Conservation (phyloP, 2,888 invertebrate species). For the Cryptops parisi region DNA sequence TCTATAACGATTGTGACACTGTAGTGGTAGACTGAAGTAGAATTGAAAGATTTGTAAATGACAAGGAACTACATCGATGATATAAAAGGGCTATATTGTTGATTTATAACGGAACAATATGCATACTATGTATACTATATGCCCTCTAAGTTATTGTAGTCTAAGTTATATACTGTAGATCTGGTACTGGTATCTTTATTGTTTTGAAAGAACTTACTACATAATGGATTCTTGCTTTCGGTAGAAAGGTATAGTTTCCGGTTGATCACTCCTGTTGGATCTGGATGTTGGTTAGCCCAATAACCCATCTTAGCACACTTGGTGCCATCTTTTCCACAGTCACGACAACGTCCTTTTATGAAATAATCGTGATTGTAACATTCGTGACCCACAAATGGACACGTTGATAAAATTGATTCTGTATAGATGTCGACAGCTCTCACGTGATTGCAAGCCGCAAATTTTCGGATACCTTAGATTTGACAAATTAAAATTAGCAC, state of each 20-base stretch:
- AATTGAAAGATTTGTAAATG: no score
- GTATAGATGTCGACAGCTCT: conserved; percentile 5
- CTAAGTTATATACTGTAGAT: no score
- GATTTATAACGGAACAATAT: no score
- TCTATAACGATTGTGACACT: background rate
- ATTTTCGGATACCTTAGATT: background rate
- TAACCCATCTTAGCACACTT: conserved; percentile 3
- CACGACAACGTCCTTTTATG: background rate
- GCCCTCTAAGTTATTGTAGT: no score
- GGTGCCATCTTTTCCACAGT: background rate
- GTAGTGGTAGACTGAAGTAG: background rate
- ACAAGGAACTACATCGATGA: no score
- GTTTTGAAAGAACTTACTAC: background rate
- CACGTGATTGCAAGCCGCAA: background rate
- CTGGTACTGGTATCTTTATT: no score
- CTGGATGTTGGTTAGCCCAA: background rate
- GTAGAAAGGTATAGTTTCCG: background rate
- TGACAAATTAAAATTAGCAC: no score
- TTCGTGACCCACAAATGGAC: background rate
- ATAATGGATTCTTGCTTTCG: background rate
- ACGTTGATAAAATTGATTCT: conserved; percentile 1
- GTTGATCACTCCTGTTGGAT: background rate
- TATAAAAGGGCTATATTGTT: no score
- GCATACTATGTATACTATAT: no score
- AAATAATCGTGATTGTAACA: background rate